A percentile compares a stretch with the other conserved stretches of the same genome.
Evolutionary conservation across 2,888 invertebrate genomes (phyloP).

Genomic region (Lycocerus yunnanus): DNA sequence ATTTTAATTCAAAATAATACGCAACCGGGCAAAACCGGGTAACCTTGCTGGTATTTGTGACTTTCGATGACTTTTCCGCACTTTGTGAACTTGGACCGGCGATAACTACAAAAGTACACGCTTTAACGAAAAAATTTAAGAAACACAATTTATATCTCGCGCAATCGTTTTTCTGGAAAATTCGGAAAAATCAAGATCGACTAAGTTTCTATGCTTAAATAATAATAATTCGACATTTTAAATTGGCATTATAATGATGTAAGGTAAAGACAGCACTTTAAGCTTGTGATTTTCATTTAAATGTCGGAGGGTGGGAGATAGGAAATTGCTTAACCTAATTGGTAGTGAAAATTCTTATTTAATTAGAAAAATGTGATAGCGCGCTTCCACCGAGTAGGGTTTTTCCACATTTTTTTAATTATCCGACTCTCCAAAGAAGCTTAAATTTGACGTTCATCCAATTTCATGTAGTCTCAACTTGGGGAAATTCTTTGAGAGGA

Average conservation of each 20-base stretch:
- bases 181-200: neutral
- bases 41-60: no score
- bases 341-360: neutral
- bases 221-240: no score
- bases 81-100: neutral
- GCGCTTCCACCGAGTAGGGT: neutral
- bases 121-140: neutral
- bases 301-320: neutral
- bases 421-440: neutral
- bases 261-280: no score
- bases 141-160: neutral
- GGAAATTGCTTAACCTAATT: neutral
- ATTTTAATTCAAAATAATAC: no score
- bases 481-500: neutral
- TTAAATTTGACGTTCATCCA: neutral
- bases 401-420: neutral
- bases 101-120: neutral
- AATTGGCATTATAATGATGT: no score
- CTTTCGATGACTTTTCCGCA: neutral
- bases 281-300: neutral
- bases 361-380: neutral
- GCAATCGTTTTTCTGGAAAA: neutral
- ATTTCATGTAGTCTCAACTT: neutral
- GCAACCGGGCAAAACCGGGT: no score
- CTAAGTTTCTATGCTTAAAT: no score